phyloP scores from a whole-genome alignment of 2,113 vertebrate species.

The Cyprinodon tularosa region DNA sequence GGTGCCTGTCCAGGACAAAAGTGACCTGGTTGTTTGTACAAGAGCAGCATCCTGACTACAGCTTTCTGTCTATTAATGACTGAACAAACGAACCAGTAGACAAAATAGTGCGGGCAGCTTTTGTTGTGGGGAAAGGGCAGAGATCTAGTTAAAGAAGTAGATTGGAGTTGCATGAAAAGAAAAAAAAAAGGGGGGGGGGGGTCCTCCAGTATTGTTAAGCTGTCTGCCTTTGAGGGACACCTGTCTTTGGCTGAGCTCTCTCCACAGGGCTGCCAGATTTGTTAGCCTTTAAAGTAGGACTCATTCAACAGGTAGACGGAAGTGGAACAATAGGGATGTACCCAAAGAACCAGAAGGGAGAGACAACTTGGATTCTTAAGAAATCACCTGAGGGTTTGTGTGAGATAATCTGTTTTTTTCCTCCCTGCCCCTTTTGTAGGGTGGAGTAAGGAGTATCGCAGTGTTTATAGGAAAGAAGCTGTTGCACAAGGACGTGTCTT shows the following conservation, averaged over 20 bases:
- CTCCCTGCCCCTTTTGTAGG: conserved; percentile 43
- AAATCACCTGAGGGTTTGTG: conserved; percentile 66
- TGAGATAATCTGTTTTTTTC: conserved; percentile 74
- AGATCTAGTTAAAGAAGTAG: conserved; percentile 65
- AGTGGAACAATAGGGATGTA: conserved; percentile 56
- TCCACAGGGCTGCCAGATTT: conserved; percentile 63
- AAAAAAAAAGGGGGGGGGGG: conserved; percentile 56
- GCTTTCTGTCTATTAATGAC: conserved; percentile 61
- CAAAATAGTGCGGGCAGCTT: conserved; percentile 56
- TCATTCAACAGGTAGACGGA: conserved; percentile 70
- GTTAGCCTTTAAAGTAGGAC: conserved; percentile 61
- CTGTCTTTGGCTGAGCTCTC: conserved; percentile 70
- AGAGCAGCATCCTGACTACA: conserved; percentile 24
- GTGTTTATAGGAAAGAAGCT: conserved; percentile 26
- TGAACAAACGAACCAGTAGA: conserved; percentile 65
- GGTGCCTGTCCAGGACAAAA: conserved; percentile 18
- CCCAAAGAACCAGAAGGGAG: conserved; percentile 38
- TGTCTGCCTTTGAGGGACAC: conserved; percentile 72
- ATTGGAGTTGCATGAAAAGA: conserved; percentile 65
- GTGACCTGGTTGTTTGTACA: conserved; percentile 57
- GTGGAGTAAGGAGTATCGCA: conserved; percentile 41
- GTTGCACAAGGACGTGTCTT: conserved; percentile 43
- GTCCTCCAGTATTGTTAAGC: conserved; percentile 65
- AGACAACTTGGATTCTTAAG: conserved; percentile 52
- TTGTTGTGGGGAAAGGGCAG: conserved; percentile 69